Conservation (phyloP, 2,888 invertebrate genomes). For the Nomada hirtipes region DNA sequence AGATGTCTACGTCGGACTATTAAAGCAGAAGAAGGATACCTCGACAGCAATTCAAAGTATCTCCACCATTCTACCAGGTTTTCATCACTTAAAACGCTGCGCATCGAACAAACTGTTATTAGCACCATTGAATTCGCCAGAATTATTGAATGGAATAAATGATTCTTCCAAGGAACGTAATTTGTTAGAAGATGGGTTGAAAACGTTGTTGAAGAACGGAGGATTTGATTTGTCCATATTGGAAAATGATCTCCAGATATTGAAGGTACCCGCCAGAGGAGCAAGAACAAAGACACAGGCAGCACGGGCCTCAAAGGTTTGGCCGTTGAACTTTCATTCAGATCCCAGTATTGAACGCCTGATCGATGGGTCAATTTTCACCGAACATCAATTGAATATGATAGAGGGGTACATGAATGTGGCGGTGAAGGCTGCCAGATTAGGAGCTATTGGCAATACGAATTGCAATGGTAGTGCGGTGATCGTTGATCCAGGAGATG, state of each 20-base stretch:
- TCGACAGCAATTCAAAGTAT: slow-evolving; percentile 88
- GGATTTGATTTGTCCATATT: slow-evolving; percentile 86
- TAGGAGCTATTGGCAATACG: slow-evolving; percentile 70
- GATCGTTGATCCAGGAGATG: slow-evolving; percentile 90
- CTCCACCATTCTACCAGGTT: slow-evolving; percentile 86
- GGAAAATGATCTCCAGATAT: slow-evolving; percentile 85
- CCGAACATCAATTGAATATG: slow-evolving; percentile 84
- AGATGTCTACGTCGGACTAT: slow-evolving; percentile 87
- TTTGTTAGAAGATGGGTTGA: slow-evolving; percentile 80
- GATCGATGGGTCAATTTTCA: slow-evolving; percentile 87
- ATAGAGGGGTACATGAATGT: slow-evolving; percentile 87
- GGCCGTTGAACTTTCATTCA: slow-evolving; percentile 95
- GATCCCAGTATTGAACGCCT: slow-evolving; percentile 90
- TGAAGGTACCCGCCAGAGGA: slow-evolving; percentile 87
- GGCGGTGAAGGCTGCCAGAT: slow-evolving; percentile 85
- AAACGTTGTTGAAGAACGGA: slow-evolving; percentile 83
- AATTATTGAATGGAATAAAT: slow-evolving; percentile 6
- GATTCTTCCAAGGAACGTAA: not conserved
- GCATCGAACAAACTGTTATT: slow-evolving; percentile 87
- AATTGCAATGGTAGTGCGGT: slow-evolving; percentile 86
- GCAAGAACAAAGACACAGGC: slow-evolving; percentile 90
- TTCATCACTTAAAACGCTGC: slow-evolving; percentile 91
- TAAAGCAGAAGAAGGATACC: slow-evolving; percentile 87
- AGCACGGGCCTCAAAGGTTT: slow-evolving; percentile 86
- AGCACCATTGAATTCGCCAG: slow-evolving; percentile 79